These are phyloP conservation scores for Ormyrus labotus DNA, from an alignment of 2,888 invertebrate genomes.

Conservation along the genomic window DNA sequence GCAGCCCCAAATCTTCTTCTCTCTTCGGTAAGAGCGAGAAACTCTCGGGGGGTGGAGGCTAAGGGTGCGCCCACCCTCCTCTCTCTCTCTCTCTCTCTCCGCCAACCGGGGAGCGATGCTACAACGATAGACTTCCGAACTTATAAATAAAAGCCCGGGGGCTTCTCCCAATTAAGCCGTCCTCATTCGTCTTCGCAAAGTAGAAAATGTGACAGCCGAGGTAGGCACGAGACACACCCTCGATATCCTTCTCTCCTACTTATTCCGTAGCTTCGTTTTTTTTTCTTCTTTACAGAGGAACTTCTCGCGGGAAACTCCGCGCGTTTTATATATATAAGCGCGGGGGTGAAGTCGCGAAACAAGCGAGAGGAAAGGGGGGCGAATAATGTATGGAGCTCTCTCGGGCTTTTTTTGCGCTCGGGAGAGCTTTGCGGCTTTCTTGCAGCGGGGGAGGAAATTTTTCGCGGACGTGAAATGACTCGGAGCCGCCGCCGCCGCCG, in stretches of 20 bases:
- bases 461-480: slow-evolving; percentile 9
- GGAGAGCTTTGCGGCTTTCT: background rate
- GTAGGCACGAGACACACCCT: too few species aligned
- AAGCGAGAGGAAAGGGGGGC: background rate
- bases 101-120: slow-evolving; percentile 55
- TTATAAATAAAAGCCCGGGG: slow-evolving; percentile 72
- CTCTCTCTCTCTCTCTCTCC: background rate
- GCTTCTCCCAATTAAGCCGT: slow-evolving; percentile 72
- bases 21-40: slow-evolving; percentile 31
- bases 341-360: slow-evolving; percentile 79
- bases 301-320: too few species aligned
- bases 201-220: slow-evolving; percentile 64
- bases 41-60: background rate
- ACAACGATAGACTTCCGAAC: slow-evolving; percentile 70
- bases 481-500: too few species aligned
- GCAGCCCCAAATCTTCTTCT: slow-evolving; percentile 11
- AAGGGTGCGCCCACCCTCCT: background rate
- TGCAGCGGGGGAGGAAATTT: slow-evolving; percentile 8
- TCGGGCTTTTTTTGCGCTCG: background rate
- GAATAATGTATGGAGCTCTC: slow-evolving; percentile 66
- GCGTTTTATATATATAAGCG: too few species aligned
- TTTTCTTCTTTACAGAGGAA: too few species aligned
- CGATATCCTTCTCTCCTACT: too few species aligned
- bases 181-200: slow-evolving; percentile 72
- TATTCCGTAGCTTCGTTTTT: too few species aligned